Percentiles rank a stretch among this genome's conserved stretches.
phyloP scores from a whole-genome alignment of 2,113 vertebrate species.

The Percopsis transmontana region DNA sequence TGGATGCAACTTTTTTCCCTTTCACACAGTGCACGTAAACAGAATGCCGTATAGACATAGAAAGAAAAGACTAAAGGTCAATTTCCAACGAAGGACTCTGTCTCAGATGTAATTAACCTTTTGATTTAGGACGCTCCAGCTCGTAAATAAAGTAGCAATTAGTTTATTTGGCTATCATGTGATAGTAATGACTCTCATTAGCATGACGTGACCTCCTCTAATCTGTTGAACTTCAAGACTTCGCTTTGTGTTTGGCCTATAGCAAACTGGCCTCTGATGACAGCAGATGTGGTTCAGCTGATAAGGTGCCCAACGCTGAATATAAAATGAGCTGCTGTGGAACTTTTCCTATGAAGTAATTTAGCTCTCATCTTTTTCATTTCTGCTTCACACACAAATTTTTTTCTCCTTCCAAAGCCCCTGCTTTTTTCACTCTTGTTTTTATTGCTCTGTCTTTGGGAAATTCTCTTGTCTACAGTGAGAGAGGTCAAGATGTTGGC shows the following conservation, averaged over 20 bases:
- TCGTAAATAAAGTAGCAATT: constrained; percentile 77
- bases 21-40: constrained; percentile 15
- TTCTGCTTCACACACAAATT: constrained; percentile 2
- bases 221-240: constrained; percentile 68
- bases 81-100: constrained; percentile 80
- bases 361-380: constrained; percentile 33
- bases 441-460: constrained; percentile 11
- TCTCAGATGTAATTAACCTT: constrained; percentile 84
- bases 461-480: constrained; percentile 45
- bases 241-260: constrained; percentile 25
- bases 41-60: constrained; percentile 30
- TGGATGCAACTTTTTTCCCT: constrained; percentile 80
- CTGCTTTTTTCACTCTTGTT: background rate
- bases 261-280: constrained; percentile 45
- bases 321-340: constrained; percentile 18
- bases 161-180: constrained; percentile 79
- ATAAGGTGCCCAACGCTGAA: constrained; percentile 24
- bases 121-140: constrained; percentile 67
- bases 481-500: constrained; percentile 14
- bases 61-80: constrained; percentile 64
- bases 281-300: constrained; percentile 37
- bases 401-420: background rate
- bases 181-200: constrained; percentile 81
- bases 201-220: constrained; percentile 73
- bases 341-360: constrained; percentile 43